Base-by-base conservation (phyloP, 2,888 invertebrate genomes). In the Tholera decimalis region DNA sequence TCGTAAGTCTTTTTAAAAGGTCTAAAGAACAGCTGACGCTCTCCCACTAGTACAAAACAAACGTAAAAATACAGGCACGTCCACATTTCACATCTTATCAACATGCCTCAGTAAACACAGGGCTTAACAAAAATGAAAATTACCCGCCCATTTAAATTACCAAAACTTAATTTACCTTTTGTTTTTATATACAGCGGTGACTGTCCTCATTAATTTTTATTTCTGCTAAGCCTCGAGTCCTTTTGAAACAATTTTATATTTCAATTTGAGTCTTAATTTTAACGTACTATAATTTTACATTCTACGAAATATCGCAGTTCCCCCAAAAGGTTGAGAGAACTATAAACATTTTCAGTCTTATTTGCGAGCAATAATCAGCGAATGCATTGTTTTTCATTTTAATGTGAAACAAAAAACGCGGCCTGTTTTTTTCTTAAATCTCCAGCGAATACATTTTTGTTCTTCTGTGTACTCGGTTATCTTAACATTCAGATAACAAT, bases 261-360 rank as follows among this genome's bases (percentile, higher is more conserved):
- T 59, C 41, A 61, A 54, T 72, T 64, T 64, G 7, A 51, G 22
- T 63, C 73, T 77, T 77, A 77, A 63, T 73, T n/a, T 75, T 75
- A 55, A 73, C 50, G 61, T 73, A 74, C 70, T 76, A 67, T 72
- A 79, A 76, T 47, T 77, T 68, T 75, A 79, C 44, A 64, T 75
- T 78, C 68, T 80, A 79, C 80, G 61, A 67, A 67, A 62, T 53
- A 61, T 79, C 77, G 69, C 41, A 41, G 51, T 66, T 68, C 47
- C 73, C 62, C 24, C 61, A 60, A 70, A 76, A 76, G 69, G 59
- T 70, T 65, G 57, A 74, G 69, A 80, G 43, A 76, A 78, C 63
- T 76, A 76, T 75, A 79, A 85, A 80, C 61, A 66, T 73, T 78
- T 78, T 88, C 88, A 88, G 88, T 88, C 88, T 88, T 88, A 83